Conservation (phyloP, 2,113 vertebrate species). For the Apistogramma diplotaenia region DNA sequence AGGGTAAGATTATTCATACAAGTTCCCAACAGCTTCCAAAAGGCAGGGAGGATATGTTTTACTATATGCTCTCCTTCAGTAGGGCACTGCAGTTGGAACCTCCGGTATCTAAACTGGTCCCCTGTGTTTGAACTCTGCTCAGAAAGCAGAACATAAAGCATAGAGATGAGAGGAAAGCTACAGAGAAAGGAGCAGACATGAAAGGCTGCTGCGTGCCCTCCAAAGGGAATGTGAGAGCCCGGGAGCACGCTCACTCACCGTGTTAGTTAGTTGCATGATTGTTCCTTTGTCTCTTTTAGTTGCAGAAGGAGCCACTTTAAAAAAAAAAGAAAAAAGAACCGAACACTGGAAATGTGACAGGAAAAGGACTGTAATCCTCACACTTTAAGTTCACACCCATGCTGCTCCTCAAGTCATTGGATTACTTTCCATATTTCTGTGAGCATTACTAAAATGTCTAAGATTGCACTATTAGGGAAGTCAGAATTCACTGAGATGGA, state of each 20-base stretch:
- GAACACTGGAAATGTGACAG: constrained; percentile 32
- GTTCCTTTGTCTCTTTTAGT: constrained; percentile 69
- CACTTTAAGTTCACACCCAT: constrained; percentile 40
- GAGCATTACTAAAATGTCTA: constrained; percentile 13
- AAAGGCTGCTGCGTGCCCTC: constrained; percentile 64
- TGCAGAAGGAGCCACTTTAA: constrained; percentile 53
- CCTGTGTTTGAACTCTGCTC: constrained; percentile 70
- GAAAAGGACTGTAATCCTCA: constrained; percentile 14
- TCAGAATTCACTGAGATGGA: constrained; percentile 11
- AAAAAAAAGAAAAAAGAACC: too few species aligned
- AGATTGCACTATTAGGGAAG: constrained; percentile 13
- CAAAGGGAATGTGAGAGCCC: constrained; percentile 63
- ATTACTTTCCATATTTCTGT: background rate
- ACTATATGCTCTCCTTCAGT: constrained; percentile 56
- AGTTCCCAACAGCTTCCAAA: constrained; percentile 19
- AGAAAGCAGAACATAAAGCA: constrained; percentile 73
- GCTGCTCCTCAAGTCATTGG: constrained; percentile 8
- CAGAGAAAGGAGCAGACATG: constrained; percentile 58
- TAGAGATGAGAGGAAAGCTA: constrained; percentile 67
- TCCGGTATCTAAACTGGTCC: constrained; percentile 72
- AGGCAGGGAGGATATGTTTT: constrained; percentile 23
- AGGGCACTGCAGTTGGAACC: constrained; percentile 60
- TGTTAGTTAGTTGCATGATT: constrained; percentile 64
- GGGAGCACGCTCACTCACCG: constrained; percentile 58
- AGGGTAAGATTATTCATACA: background rate